A percentile compares a stretch with the other conserved stretches of the same genome.
Conservation (phyloP, 2,888 invertebrate species). For the Melanotus villosus region DNA sequence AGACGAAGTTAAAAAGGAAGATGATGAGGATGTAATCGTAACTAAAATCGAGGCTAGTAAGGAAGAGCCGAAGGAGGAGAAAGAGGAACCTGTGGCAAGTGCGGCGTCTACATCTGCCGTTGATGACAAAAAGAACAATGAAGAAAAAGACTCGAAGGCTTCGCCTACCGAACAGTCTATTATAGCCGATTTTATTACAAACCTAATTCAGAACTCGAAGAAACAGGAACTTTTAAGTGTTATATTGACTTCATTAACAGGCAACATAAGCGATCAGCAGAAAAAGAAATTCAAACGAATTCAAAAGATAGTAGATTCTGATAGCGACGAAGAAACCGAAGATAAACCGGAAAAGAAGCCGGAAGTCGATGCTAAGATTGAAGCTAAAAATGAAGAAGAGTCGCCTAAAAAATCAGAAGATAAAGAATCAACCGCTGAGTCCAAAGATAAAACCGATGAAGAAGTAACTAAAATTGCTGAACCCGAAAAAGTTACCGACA, state of each 20-base stretch:
- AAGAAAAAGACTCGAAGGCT: constrained; percentile 9
- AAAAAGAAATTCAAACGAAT: constrained; percentile 73
- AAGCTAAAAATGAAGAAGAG: constrained; percentile 58
- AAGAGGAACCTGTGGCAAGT: background rate
- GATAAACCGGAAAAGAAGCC: constrained; percentile 4
- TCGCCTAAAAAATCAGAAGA: constrained; percentile 36
- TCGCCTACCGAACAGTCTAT: constrained; percentile 56
- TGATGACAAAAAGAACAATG: background rate
- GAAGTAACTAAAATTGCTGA: constrained; percentile 30
- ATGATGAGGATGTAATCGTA: constrained; percentile 9
- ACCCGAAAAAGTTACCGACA: constrained; percentile 41
- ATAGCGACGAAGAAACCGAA: constrained; percentile 63
- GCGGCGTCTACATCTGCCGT: background rate
- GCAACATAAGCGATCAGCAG: constrained; percentile 59
- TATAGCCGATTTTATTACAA: constrained; percentile 58
- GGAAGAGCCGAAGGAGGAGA: background rate
- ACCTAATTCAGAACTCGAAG: constrained; percentile 56
- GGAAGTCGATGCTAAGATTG: constrained; percentile 57
- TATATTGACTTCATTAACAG: constrained; percentile 59
- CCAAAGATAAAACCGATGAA: constrained; percentile 33
- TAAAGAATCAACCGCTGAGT: constrained; percentile 18
- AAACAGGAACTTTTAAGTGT: constrained; percentile 57
- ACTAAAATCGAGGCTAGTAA: background rate
- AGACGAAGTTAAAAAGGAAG: background rate
- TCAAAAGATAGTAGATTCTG: constrained; percentile 72